Percentiles rank a stretch among this genome's conserved stretches.
Conservation (phyloP, 2,888 invertebrate genomes). For the Neoitamus cyanurus region DNA sequence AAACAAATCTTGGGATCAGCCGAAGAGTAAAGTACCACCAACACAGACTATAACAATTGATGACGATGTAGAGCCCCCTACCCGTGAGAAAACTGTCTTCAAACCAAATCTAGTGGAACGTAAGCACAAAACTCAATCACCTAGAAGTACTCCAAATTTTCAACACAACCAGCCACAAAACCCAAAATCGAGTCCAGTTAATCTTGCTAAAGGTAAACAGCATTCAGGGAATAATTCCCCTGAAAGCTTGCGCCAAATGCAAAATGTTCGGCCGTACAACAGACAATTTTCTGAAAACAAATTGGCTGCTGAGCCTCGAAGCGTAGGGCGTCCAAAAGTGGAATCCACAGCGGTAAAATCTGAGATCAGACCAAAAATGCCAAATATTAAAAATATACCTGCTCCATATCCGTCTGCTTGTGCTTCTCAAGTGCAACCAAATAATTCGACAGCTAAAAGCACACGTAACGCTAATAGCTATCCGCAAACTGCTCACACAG, state of each 20-base stretch:
- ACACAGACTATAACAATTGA: constrained; percentile 52
- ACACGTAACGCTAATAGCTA: not conserved
- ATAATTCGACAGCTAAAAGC: not conserved
- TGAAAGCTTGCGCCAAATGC: constrained; percentile 39
- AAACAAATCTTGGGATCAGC: constrained; percentile 43
- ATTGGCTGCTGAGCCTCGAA: not conserved
- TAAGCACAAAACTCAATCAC: constrained; percentile 60
- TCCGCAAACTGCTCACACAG: not conserved
- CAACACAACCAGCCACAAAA: constrained; percentile 3
- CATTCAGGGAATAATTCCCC: not conserved
- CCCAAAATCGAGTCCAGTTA: not conserved
- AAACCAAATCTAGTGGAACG: constrained; percentile 58
- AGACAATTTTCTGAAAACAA: constrained; percentile 43
- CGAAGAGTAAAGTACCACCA: not conserved
- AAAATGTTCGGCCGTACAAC: constrained; percentile 49
- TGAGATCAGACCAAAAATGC: constrained; percentile 41
- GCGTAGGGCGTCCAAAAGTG: not conserved
- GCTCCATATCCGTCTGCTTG: constrained; percentile 55
- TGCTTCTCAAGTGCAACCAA: constrained; percentile 16
- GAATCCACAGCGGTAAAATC: not conserved
- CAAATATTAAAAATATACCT: constrained; percentile 56
- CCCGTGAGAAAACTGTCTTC: constrained; percentile 55
- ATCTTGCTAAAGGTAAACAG: not conserved
- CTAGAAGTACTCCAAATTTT: constrained; percentile 8
- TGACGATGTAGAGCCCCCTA: constrained; percentile 50